Percentiles rank a stretch among this genome's conserved stretches.
These are phyloP conservation scores for Dione vanillae DNA, from an alignment of 2,888 invertebrate genomes.

Conservation along the genomic window DNA sequence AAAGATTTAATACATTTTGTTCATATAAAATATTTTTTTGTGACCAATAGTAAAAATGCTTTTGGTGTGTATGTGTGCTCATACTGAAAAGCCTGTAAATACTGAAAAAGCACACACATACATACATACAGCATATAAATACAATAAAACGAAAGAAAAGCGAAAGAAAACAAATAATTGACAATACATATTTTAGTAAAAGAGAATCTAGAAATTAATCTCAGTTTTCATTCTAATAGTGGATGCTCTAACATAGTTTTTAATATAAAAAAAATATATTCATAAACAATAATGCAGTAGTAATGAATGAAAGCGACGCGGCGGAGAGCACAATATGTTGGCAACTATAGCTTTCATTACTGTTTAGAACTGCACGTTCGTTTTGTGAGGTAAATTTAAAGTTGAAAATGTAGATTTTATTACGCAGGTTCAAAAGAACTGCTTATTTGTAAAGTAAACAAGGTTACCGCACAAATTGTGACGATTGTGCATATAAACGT, in stretches of 20 bases:
- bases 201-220: not conserved
- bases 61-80: no score
- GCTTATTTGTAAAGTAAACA: not conserved
- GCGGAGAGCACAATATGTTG: slow-evolving; percentile 1
- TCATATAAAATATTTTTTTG: no score
- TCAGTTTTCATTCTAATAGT: not conserved
- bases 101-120: no score
- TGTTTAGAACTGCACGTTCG: slow-evolving; percentile 16
- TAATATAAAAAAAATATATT: slow-evolving; percentile 8
- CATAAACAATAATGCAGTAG: not conserved
- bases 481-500: not conserved
- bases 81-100: no score
- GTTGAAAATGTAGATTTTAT: slow-evolving; percentile 1
- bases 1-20: no score
- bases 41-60: no score
- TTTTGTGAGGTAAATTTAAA: slow-evolving; percentile 20
- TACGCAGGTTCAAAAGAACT: not conserved
- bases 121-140: no score
- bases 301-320: slow-evolving; percentile 16
- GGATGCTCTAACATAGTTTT: not conserved
- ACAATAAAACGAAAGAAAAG: no score
- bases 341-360: slow-evolving; percentile 7
- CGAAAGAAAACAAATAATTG: no score
- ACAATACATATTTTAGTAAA: not conserved
- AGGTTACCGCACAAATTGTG: no score